Base-by-base conservation (phyloP, 2,888 invertebrate genomes). In the Melipona beecheii region DNA sequence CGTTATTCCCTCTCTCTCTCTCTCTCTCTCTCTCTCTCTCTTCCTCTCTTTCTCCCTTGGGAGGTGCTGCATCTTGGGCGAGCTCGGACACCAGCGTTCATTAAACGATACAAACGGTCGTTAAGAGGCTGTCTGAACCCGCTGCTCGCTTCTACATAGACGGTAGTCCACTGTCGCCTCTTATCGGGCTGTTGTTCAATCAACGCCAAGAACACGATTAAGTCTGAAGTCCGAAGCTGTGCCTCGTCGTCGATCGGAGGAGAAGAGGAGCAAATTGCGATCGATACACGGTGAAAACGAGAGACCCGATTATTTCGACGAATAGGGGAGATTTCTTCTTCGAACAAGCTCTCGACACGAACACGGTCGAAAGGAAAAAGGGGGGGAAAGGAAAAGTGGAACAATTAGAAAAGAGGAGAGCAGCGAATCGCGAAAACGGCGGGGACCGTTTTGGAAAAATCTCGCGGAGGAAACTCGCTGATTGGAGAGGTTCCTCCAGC, bases 31-130 rank as follows among this genome's bases (percentile, higher is more conserved):
- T 27, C n/a, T 21, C 27, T 60, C 60, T 27, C 11, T 21, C 27
- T 60, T 27, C 19, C 9, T 43, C 9, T 69, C 75, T 68, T 58
- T 15, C 21, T 21, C 24, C 24, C 60, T 27, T 24, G 17, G 56
- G 71, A 24, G 68, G 1, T 27, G 62, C 21, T 58, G 69, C 52
- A 70, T 75, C 83, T 76, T 77, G 43, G 9, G 43, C 43, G 9
- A 75, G 74, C 58, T 56, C 56, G 73, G 62, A 85, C 69, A 84
- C 69, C 80, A 75, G 65, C 79, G 77, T 86, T 86, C 86, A 84
- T 89, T 86, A 90, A 87, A 82, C 86, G 85, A 87, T 86, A 89
- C 87, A 86, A 87, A 88, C 84, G 90, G 86, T 90, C 85, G 85
- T 89, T 89, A 89, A 79, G 77, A 74, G 75, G 62, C 74, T 77